These are phyloP conservation scores for Meiosimyza platycephala DNA, from an alignment of 2,888 invertebrate genomes.

Conservation along the genomic window DNA sequence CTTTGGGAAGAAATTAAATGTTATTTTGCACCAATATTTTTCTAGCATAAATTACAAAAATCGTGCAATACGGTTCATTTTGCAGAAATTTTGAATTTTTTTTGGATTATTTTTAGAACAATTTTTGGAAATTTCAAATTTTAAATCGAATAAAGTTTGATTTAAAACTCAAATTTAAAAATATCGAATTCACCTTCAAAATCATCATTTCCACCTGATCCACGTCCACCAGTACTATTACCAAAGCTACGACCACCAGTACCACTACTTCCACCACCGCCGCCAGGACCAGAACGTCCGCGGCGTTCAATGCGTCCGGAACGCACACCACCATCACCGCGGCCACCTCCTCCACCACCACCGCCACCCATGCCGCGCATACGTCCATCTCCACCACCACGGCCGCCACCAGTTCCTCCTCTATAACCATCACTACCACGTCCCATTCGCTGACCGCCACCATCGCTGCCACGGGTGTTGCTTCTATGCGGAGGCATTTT, in stretches of 20 bases:
- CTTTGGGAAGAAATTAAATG: conserved; percentile 49
- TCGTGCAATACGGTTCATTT: neutral
- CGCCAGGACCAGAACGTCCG: conserved; percentile 39
- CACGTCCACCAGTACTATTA: conserved; percentile 86
- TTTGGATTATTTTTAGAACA: neutral
- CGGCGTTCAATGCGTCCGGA: conserved; percentile 55
- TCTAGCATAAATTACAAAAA: neutral
- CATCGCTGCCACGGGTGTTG: conserved; percentile 45
- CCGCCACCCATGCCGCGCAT: conserved; percentile 37
- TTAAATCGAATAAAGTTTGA: neutral
- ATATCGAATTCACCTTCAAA: conserved; percentile 68
- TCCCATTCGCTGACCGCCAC: conserved; percentile 44
- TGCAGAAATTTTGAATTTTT: neutral
- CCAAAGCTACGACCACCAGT: conserved; percentile 69
- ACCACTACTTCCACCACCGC: conserved; percentile 36
- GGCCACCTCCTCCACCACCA: conserved; percentile 27
- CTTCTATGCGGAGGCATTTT: conserved; percentile 44
- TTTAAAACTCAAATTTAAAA: conserved; percentile 10
- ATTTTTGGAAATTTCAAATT: neutral
- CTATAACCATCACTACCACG: conserved; percentile 48
- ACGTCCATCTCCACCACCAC: conserved; percentile 43
- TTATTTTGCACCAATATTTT: neutral
- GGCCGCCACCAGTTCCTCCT: conserved; percentile 41
- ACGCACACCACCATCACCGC: conserved; percentile 50
- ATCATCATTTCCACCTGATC: conserved; percentile 66